Evolutionary conservation across 2,797 vertebrate species (phyloP).

Genomic region (Amphiprion clarkii): DNA sequence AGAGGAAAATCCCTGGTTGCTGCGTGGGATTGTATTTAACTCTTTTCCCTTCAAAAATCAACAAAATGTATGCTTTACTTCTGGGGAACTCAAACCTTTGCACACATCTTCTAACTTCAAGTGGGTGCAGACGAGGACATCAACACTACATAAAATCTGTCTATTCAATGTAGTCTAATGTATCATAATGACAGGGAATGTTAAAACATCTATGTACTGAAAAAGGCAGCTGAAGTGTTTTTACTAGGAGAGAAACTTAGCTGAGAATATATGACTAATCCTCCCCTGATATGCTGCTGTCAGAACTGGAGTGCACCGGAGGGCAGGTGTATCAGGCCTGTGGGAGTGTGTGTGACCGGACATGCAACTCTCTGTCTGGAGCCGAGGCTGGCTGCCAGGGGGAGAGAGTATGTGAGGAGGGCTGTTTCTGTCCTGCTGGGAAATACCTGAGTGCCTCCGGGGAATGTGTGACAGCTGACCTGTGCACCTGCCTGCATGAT

Average conservation of each 20-base stretch:
- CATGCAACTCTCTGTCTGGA: conserved; percentile 91
- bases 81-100: not conserved
- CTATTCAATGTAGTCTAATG: not conserved
- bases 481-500: conserved; percentile 92
- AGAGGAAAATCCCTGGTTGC: no score
- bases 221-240: not conserved
- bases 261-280: conserved; percentile 18
- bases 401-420: conserved; percentile 88
- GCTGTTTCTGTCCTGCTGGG: conserved; percentile 92
- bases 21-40: no score
- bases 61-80: no score
- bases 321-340: conserved; percentile 91
- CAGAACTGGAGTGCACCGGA: conserved; percentile 89
- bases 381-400: conserved; percentile 83
- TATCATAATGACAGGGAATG: no score
- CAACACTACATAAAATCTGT: not conserved
- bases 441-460: conserved; percentile 88
- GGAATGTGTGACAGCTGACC: conserved; percentile 89
- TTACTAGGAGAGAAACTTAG: not conserved
- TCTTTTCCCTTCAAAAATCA: no score
- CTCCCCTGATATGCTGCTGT: conserved; percentile 21
- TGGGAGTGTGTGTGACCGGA: conserved; percentile 90
- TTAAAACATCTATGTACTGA: not conserved
- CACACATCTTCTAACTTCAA: not conserved
- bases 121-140: not conserved